These are phyloP conservation scores for Pristionchus mayeri DNA, from an alignment of 2,888 invertebrate genomes.

Conservation along the genomic window DNA sequence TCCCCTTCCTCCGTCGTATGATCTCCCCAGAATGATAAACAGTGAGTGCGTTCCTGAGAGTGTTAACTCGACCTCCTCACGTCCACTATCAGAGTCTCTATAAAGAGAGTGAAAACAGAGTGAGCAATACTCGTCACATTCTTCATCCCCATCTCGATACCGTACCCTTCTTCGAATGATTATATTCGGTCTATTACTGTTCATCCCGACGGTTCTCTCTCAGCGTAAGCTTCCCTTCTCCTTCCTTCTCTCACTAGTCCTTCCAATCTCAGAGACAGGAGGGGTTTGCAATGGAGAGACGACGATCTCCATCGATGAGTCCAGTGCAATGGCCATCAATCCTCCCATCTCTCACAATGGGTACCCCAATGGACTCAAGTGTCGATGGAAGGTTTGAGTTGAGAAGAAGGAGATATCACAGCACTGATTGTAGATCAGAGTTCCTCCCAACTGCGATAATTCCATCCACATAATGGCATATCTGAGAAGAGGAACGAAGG, in stretches of 20 bases:
- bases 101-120: neutral
- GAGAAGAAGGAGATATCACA: neutral
- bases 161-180: conserved; percentile 1
- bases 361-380: conserved; percentile 3
- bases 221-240: conserved; percentile 9
- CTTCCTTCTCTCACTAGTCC: too few species aligned
- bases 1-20: neutral
- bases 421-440: neutral
- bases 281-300: conserved; percentile 16
- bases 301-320: neutral
- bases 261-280: neutral
- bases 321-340: neutral
- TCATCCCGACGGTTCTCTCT: neutral
- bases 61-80: conserved; percentile 34
- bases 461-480: neutral
- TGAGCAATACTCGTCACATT: neutral
- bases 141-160: neutral
- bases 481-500: neutral
- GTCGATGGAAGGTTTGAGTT: conserved; percentile 9
- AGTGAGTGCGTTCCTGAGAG: neutral
- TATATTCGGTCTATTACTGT: neutral
- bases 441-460: conserved; percentile 11
- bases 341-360: neutral
- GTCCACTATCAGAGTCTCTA: neutral
- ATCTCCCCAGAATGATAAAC: conserved; percentile 8